phyloP scores from a whole-genome alignment of 2,113 vertebrate species.

The Sinocyclocheilus anophthalmus region DNA sequence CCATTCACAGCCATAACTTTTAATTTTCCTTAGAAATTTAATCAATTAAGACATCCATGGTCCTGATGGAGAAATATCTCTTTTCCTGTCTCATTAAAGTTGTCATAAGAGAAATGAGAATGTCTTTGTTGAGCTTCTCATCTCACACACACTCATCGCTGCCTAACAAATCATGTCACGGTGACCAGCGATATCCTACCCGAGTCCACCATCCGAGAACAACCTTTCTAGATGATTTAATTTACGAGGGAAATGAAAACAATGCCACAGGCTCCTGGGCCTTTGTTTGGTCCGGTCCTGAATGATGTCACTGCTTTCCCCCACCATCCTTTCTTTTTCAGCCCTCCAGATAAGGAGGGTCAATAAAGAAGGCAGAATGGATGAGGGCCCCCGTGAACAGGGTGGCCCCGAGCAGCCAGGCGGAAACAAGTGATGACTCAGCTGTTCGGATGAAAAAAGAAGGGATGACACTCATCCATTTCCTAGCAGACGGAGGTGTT shows the following conservation, averaged over 20 bases:
- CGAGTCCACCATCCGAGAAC: not conserved
- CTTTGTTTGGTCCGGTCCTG: not conserved
- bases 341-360: slow-evolving; percentile 28
- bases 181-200: slow-evolving; percentile 9
- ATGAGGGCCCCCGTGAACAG: slow-evolving; percentile 37
- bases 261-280: slow-evolving; percentile 12
- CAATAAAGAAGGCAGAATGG: slow-evolving; percentile 51
- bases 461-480: slow-evolving; percentile 54
- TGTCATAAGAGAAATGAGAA: slow-evolving; percentile 44
- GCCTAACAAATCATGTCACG: slow-evolving; percentile 31
- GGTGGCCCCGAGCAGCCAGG: slow-evolving; percentile 51
- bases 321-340: slow-evolving; percentile 2
- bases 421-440: slow-evolving; percentile 54
- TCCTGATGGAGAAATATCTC: slow-evolving; percentile 49
- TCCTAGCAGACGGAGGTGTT: slow-evolving; percentile 44
- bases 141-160: not conserved
- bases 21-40: slow-evolving; percentile 53
- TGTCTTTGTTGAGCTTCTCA: slow-evolving; percentile 17
- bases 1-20: slow-evolving; percentile 51
- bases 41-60: slow-evolving; percentile 49
- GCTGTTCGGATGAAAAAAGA: slow-evolving; percentile 48
- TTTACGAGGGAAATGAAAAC: slow-evolving; percentile 46
- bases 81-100: slow-evolving; percentile 34
- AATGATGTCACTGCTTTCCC: slow-evolving; percentile 9
- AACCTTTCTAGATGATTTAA: slow-evolving; percentile 45